Evolutionary conservation across 2,888 invertebrate genomes (phyloP).

Genomic region (Orchestes rusci): DNA sequence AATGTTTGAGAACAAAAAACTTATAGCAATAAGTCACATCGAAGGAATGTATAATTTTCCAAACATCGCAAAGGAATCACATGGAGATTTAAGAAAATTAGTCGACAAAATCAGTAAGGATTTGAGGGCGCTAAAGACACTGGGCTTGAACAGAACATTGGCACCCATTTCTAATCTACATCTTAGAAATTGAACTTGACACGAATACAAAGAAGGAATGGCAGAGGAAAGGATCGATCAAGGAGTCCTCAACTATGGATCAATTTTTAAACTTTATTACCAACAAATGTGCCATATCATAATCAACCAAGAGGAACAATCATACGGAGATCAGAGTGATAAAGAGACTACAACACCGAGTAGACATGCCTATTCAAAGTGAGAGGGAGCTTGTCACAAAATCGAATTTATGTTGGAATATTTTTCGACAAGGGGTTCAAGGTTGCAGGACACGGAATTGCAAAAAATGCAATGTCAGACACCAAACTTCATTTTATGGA

Average conservation of each 20-base stretch:
- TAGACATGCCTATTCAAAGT: background rate
- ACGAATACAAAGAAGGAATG: background rate
- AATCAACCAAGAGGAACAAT: too few species aligned
- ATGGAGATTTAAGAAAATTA: background rate
- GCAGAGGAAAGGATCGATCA: background rate
- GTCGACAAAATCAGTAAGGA: background rate
- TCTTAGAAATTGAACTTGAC: background rate
- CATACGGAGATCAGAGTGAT: background rate
- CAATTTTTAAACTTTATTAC: too few species aligned
- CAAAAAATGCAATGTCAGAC: background rate
- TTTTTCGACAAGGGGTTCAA: conserved; percentile 1
- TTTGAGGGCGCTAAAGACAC: background rate
- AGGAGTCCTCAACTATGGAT: background rate
- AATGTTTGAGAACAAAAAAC: background rate
- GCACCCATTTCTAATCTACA: background rate
- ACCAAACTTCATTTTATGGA: background rate
- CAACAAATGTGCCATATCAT: too few species aligned
- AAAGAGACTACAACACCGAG: background rate
- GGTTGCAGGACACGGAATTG: background rate
- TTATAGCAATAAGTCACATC: background rate
- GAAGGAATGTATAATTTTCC: background rate
- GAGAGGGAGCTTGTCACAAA: background rate
- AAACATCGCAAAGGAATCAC: background rate
- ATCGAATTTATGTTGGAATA: background rate
- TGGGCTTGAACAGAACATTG: background rate